Base-by-base conservation (phyloP, 2,113 vertebrate genomes). In the Corythornis vintsioides region DNA sequence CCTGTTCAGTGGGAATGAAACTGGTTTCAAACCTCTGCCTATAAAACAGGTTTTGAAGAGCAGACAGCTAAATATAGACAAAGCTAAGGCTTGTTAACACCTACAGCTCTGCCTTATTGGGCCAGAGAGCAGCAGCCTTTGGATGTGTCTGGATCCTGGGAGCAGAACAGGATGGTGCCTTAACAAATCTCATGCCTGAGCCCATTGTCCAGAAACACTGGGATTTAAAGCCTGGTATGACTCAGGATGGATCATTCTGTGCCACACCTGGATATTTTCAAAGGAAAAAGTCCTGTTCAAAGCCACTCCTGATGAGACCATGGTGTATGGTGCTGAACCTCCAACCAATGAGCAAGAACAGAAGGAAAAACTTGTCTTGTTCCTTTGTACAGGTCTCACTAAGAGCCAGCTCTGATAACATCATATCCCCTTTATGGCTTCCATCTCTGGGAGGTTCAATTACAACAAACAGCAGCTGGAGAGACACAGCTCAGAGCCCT, bases 1-100 rank as follows among this genome's bases (percentile, higher is more conserved):
- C 59, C 71, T 0, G 0, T 43, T 79, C 64, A 31, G 33, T 84
- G 50, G 50, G 38, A 84, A 66, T 31, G 19, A 66, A 85, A 20
- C 33, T 70, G 52, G 10, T 91, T 89, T 86, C 50, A 66, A 70
- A 86, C n/a, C 85, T 83, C 74, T 90, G 83, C 73, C 57, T 56
- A 5, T 53, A 64, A 81, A 81, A 26, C 56, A 48, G 61, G 7
- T 25, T 48, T 56, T 59, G 82, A 77, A 82, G 52, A 25, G 24
- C 42, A 33, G 21, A 19, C 4, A 31, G 45, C 71, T 91, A 83
- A 95, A 89, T 88, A 92, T 24, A 83, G 70, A 52, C 13, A 11
- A 47, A 73, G 31, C 15, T 76, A 63, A 63, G 35, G 4, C 66
- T 84, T 45, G 47, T 22, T 86, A 26, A n/a, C 4, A 5, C 53